These are phyloP conservation scores for Eulacestoma nigropectus DNA, from an alignment of 2,113 vertebrate genomes.

Conservation along the genomic window DNA sequence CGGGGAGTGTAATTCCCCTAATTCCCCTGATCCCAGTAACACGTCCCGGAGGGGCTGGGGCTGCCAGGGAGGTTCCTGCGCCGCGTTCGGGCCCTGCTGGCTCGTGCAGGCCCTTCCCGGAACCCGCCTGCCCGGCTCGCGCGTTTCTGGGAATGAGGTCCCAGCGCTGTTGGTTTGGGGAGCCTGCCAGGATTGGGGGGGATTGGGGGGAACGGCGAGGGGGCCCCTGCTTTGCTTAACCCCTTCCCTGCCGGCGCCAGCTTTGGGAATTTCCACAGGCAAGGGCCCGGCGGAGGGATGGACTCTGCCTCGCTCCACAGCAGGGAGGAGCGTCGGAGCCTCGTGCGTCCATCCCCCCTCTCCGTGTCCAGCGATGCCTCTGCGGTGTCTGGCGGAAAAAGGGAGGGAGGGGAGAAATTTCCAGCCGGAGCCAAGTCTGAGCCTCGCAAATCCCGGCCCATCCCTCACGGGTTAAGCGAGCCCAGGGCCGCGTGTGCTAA, in stretches of 20 bases:
- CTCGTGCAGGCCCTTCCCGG: constrained; percentile 62
- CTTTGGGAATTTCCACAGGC: fast-evolving
- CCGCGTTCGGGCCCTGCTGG: constrained; percentile 15
- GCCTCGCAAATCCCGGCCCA: background rate
- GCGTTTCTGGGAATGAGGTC: constrained; percentile 58
- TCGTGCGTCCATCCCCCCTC: fast-evolving
- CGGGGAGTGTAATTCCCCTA: background rate
- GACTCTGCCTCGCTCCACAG: fast-evolving
- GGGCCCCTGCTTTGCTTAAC: constrained; percentile 39
- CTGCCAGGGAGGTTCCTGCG: constrained; percentile 9
- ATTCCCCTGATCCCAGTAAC: background rate
- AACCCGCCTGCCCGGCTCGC: constrained; percentile 62
- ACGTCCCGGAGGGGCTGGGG: background rate
- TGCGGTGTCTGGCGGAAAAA: background rate
- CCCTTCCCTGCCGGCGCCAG: background rate
- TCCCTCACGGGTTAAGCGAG: constrained; percentile 54
- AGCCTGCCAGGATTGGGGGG: constrained; percentile 60
- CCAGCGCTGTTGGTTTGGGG: constrained; percentile 66
- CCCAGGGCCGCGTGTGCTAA: constrained; percentile 26
- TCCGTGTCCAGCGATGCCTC: background rate
- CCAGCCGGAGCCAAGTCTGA: background rate
- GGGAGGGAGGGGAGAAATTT: background rate
- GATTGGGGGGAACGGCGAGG: constrained; percentile 49
- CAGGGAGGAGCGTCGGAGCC: fast-evolving
- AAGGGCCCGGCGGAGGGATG: fast-evolving